A percentile compares a stretch with the other conserved stretches of the same genome.
These are phyloP conservation scores for Epinephelus lanceolatus DNA, from an alignment of 2,113 vertebrate genomes.

Conservation along the genomic window DNA sequence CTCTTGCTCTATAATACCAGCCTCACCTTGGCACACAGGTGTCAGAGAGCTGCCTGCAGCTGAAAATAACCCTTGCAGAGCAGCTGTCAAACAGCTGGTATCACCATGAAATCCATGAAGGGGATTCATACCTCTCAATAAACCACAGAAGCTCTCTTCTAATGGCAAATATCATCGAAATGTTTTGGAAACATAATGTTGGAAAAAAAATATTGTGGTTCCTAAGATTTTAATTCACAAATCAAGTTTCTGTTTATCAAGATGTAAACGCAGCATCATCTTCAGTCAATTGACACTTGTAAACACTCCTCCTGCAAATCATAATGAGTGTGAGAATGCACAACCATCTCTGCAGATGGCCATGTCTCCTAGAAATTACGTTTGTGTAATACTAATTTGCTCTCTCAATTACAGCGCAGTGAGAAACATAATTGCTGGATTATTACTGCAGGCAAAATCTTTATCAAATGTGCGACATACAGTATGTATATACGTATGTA, in stretches of 20 bases:
- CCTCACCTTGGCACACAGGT: conserved; percentile 67
- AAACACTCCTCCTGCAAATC: conserved; percentile 11
- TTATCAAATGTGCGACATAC: background rate
- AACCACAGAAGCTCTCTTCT: conserved; percentile 6
- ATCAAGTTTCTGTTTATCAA: conserved; percentile 11
- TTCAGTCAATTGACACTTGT: background rate
- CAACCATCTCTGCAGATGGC: conserved; percentile 1
- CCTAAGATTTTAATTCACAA: background rate
- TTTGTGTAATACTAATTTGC: conserved; percentile 2
- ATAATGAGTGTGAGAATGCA: conserved; percentile 5
- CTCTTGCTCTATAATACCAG: conserved; percentile 41
- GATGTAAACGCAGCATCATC: conserved; percentile 1
- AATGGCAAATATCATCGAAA: conserved; percentile 12
- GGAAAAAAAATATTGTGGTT: background rate
- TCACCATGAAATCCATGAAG: conserved; percentile 44
- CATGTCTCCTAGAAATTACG: background rate
- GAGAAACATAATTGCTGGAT: conserved; percentile 1
- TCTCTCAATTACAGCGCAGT: background rate
- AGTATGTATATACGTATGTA: too few species aligned
- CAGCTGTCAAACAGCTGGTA: conserved; percentile 53
- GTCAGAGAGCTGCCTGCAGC: conserved; percentile 65
- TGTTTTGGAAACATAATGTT: conserved; percentile 5
- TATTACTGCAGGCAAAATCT: background rate
- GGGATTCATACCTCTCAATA: conserved; percentile 23
- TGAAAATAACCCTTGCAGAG: conserved; percentile 67